Conservation (phyloP, 2,113 vertebrate genomes). For the Oncorhynchus keta region DNA sequence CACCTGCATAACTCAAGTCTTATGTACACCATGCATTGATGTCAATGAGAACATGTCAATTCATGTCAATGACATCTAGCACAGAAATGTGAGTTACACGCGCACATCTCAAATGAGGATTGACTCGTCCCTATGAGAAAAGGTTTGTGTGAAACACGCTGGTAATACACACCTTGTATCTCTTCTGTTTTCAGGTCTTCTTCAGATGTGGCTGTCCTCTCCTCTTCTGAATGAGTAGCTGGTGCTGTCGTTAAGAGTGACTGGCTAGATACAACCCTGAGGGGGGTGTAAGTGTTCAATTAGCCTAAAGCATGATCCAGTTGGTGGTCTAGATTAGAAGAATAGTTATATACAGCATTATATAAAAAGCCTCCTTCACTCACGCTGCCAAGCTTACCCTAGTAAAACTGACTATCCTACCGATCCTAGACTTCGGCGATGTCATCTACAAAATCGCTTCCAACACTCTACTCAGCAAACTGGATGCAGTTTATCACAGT, state of each 20-base stretch:
- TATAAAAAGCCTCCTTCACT: too few relatives aligned
- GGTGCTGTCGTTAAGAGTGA: constrained; percentile 74
- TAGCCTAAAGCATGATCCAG: not conserved
- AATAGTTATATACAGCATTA: too few relatives aligned
- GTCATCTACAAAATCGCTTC: too few relatives aligned
- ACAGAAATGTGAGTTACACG: not conserved
- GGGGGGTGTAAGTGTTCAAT: not conserved
- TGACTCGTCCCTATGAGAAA: not conserved
- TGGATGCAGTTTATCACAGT: too few relatives aligned
- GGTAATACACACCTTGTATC: constrained; percentile 70
- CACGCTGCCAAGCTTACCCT: too few relatives aligned
- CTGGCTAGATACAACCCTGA: constrained; percentile 76
- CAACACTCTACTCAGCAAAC: too few relatives aligned
- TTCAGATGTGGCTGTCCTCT: constrained; percentile 74
- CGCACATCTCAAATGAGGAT: too few relatives aligned
- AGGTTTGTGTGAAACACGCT: not conserved
- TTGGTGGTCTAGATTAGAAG: not conserved
- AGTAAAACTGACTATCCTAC: too few relatives aligned
- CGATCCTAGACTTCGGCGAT: too few relatives aligned
- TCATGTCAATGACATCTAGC: not conserved
- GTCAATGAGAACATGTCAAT: too few relatives aligned
- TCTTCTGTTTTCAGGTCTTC: constrained; percentile 77
- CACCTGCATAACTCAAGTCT: too few relatives aligned
- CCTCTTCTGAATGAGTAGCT: constrained; percentile 74
- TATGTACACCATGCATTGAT: not conserved